Evolutionary conservation across 2,888 invertebrate species (phyloP), one percentile per base, ranked within the genome.

Genomic region (Drosophila neoperkinsi): DNA sequence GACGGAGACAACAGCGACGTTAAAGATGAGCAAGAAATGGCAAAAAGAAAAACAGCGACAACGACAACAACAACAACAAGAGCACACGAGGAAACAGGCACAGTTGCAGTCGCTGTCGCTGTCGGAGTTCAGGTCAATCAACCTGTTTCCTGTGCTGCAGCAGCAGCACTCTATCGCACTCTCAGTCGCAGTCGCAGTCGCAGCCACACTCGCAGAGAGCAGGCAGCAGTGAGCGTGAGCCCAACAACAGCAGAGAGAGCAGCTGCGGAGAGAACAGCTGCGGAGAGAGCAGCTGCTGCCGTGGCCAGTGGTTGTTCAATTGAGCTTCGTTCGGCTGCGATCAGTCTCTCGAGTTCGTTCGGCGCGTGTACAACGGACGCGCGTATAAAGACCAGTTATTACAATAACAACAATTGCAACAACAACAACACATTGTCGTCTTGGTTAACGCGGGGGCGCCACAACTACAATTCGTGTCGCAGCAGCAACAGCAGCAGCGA

Each of bases 291-390:
- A 30, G 49, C 68, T 28, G 55, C 56, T 61, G 21, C 38, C 50
- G 50, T 59, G 58, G 18, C 38, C 52, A 66, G 72, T 57, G 65
- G 62, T 50, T 71, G 64, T 36, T 60, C 62, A 31, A 49, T n/a
- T 64, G 51, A 79, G 69, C 63, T 59, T 16, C 38, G 56, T 58
- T 68, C 74, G 53, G 56, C 65, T 60, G 67, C 86, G 88, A 91
- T 92, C 91, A 91, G 91, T 92, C 88, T 87, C 77, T 83, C 91
- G 82, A 89, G 89, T 89, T 87, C 90, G 77, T 91, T 90, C 82
- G 84, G 60, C 79, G 91, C 84, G 92, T 82, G 77, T 73, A 81
- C 87, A 81, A 64, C 83, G 49, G 70, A 55, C 21, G 72, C 68
- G 69, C 58, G 31, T 38, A 18, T 25, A 13, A 65, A 28, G 60